Evolutionary conservation across 2,113 vertebrate genomes (phyloP).

Genomic region (Osmerus eperlanus): DNA sequence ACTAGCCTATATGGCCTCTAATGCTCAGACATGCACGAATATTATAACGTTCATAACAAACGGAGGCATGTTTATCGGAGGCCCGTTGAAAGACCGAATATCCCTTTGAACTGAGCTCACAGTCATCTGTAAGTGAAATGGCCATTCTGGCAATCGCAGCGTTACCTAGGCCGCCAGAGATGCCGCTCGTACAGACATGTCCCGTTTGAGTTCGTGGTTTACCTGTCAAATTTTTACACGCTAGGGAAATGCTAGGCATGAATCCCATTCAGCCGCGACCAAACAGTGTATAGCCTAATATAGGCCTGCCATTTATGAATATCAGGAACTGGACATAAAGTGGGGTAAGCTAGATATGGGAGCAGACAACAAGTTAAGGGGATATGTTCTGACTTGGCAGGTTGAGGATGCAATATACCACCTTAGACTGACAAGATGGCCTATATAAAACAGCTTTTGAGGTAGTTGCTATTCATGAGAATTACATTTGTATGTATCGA

Average conservation of each 20-base stretch:
- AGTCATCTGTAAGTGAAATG: slow-evolving; percentile 47
- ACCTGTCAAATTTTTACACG: slow-evolving; percentile 20
- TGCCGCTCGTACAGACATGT: slow-evolving; percentile 48
- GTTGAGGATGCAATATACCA: slow-evolving; percentile 46
- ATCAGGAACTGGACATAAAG: not conserved
- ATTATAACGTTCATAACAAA: too few relatives aligned
- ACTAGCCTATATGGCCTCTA: too few relatives aligned
- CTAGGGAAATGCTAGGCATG: slow-evolving; percentile 48
- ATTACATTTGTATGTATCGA: not conserved
- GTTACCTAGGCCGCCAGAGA: slow-evolving; percentile 62
- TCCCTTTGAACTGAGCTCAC: slow-evolving; percentile 44
- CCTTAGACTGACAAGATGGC: too few relatives aligned
- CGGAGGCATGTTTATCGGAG: slow-evolving; percentile 41
- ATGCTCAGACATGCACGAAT: too few relatives aligned
- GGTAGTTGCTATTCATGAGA: slow-evolving; percentile 28
- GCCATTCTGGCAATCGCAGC: slow-evolving; percentile 48
- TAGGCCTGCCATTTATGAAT: not conserved
- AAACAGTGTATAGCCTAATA: too few relatives aligned
- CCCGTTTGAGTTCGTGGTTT: slow-evolving; percentile 66
- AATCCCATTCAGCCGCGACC: too few relatives aligned
- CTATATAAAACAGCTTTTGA: slow-evolving; percentile 22
- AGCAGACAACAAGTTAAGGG: slow-evolving; percentile 39
- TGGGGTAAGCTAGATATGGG: slow-evolving; percentile 23
- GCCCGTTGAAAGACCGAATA: slow-evolving; percentile 49
- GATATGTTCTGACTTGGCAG: slow-evolving; percentile 41